These are phyloP conservation scores for Mallateleia sp. DNA, from an alignment of 2,888 invertebrate genomes.

Conservation along the genomic window DNA sequence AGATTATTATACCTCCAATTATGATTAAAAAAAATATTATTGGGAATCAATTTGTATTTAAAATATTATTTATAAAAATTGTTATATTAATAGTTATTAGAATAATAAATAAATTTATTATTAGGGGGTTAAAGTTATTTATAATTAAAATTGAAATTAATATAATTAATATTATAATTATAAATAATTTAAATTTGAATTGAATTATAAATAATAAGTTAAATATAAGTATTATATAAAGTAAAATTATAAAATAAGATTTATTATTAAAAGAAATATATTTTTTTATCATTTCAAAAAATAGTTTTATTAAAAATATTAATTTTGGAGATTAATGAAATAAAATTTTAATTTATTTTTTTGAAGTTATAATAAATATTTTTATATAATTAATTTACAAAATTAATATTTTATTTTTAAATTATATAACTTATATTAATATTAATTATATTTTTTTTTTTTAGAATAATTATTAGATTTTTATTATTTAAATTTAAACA, in stretches of 20 bases:
- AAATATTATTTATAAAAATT: slow-evolving; percentile 88
- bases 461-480: slow-evolving; percentile 78
- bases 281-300: slow-evolving; percentile 90
- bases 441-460: slow-evolving; percentile 84
- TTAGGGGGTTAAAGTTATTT: too few species aligned
- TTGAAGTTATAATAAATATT: slow-evolving; percentile 91
- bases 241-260: too few species aligned
- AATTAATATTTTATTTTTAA: slow-evolving; percentile 92
- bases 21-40: slow-evolving; percentile 92
- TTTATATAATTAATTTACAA: slow-evolving; percentile 92
- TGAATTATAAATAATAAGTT: too few species aligned
- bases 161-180: slow-evolving; percentile 90
- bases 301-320: slow-evolving; percentile 92
- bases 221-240: too few species aligned
- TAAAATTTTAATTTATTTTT: slow-evolving; percentile 89
- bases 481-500: slow-evolving; percentile 90
- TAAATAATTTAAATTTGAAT: too few species aligned
- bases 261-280: too few species aligned
- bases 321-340: slow-evolving; percentile 93
- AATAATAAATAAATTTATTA: slow-evolving; percentile 89
- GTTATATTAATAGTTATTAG: slow-evolving; percentile 64
- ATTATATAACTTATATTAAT: slow-evolving; percentile 90
- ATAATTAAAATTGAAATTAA: slow-evolving; percentile 90
- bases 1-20: slow-evolving; percentile 92
- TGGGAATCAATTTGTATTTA: slow-evolving; percentile 90